A percentile compares a stretch with the other conserved stretches of the same genome.
Conservation (phyloP, 1,140 invertebrate genomes). For the Papilio polytes region DNA sequence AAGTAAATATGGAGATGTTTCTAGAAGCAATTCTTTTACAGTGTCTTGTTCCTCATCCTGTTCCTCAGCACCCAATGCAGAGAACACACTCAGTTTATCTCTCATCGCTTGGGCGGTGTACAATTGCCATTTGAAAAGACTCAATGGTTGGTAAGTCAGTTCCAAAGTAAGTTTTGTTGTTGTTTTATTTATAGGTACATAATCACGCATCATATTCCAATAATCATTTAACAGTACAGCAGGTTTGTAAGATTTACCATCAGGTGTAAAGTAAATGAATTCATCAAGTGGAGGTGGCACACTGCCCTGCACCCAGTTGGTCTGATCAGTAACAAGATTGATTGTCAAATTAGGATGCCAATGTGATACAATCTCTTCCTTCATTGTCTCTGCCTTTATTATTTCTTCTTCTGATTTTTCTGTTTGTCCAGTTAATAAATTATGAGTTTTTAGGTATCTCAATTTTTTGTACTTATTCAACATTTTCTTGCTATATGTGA, state of each 20-base stretch:
- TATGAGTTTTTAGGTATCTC: conserved; percentile 94
- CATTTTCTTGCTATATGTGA: conserved; percentile 91
- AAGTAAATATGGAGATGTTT: conserved; percentile 98
- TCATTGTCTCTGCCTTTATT: conserved; percentile 91
- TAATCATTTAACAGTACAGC: conserved; percentile 99
- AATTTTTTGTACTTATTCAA: conserved; percentile 97
- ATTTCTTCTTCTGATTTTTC: conserved; percentile 90
- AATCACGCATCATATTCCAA: conserved; percentile 99
- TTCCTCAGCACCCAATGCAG: conserved; percentile 86
- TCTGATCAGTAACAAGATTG: conserved; percentile 97
- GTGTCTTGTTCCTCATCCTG: conserved; percentile 98
- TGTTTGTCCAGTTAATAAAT: conserved; percentile 97
- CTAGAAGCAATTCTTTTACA: conserved; percentile 97
- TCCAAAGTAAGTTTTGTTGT: conserved; percentile 88
- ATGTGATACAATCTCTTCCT: conserved; percentile 96
- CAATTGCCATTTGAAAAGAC: conserved; percentile 98
- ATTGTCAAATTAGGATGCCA: conserved; percentile 99
- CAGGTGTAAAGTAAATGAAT: conserved; percentile 95
- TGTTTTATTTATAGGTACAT: conserved; percentile 96
- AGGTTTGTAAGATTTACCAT: conserved; percentile 94
- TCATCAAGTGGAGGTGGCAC: conserved; percentile 97
- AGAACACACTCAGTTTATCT: conserved; percentile 89
- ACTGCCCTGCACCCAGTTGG: conserved; percentile 94
- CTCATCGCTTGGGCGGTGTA: conserved; percentile 98
- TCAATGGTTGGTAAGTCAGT: conserved; percentile 96